A percentile compares a stretch with the other conserved stretches of the same genome.
These are phyloP conservation scores for Brachypalpus laphriformis DNA, from an alignment of 2,888 invertebrate species.

Conservation along the genomic window DNA sequence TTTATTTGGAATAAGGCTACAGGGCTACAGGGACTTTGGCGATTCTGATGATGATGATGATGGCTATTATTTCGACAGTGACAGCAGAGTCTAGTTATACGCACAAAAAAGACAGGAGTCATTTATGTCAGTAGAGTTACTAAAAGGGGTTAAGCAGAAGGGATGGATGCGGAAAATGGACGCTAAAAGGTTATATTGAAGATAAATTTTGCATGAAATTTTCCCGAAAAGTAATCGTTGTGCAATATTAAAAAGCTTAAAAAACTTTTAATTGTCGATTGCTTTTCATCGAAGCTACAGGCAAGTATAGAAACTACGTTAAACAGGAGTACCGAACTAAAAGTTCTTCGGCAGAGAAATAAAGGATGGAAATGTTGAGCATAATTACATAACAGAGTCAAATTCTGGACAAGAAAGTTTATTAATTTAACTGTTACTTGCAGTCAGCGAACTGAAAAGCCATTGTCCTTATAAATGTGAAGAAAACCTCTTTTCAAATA, in stretches of 20 bases:
- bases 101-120: not conserved
- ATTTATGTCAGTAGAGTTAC: slow-evolving; percentile 18
- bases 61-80: not conserved
- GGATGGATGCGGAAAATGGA: not conserved
- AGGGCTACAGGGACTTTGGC: not conserved
- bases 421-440: not conserved
- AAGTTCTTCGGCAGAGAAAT: not conserved
- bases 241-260: slow-evolving; percentile 37
- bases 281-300: slow-evolving; percentile 37
- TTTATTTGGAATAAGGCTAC: not conserved
- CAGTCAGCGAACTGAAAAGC: not conserved
- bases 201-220: slow-evolving; percentile 40
- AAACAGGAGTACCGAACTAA: not conserved
- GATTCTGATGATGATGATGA: too few species aligned
- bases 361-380: not conserved
- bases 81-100: not conserved
- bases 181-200: not conserved
- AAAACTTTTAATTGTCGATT: slow-evolving; percentile 62
- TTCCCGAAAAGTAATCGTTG: slow-evolving; percentile 38
- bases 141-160: slow-evolving; percentile 8
- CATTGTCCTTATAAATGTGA: not conserved
- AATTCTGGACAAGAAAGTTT: not conserved
- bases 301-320: slow-evolving; percentile 16
- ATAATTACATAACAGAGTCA: not conserved
- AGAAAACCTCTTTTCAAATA: not conserved